phyloP scores from a whole-genome alignment of 2,888 invertebrate genomes.

The Scaptomyza reducta region DNA sequence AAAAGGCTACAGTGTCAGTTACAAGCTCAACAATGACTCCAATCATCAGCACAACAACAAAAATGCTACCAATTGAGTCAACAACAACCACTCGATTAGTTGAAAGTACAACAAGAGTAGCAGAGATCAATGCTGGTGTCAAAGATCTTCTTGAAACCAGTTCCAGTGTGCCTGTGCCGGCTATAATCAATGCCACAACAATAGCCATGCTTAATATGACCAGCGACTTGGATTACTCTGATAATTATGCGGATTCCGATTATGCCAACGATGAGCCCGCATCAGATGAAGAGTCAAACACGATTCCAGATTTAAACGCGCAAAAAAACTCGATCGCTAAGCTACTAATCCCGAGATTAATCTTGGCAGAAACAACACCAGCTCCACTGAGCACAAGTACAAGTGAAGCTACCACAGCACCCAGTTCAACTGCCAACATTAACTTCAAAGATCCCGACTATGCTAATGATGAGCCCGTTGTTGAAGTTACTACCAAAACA shows the following conservation, averaged over 20 bases:
- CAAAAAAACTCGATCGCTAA: conserved; percentile 41
- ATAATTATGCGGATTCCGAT: conserved; percentile 51
- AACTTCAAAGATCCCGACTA: conserved; percentile 29
- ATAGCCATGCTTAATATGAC: not conserved
- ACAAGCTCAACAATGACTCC: not conserved
- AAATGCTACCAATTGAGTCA: not conserved
- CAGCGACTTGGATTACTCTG: conserved; percentile 28
- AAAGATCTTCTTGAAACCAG: conserved; percentile 36
- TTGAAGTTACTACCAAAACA: conserved; percentile 3
- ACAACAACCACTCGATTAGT: not conserved
- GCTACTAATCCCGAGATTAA: conserved; percentile 36
- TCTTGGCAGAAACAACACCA: conserved; percentile 5
- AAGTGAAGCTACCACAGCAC: not conserved
- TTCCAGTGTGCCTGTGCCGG: conserved; percentile 32
- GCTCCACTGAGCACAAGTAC: conserved; percentile 4
- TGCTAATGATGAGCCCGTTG: conserved; percentile 32
- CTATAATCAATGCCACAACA: conserved; percentile 23
- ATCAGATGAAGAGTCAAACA: conserved; percentile 13
- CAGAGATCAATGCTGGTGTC: not conserved
- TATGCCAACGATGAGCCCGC: conserved; percentile 58
- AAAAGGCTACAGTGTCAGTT: not conserved
- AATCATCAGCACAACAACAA: conserved; percentile 2
- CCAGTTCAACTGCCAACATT: not conserved
- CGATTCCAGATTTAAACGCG: conserved; percentile 15
- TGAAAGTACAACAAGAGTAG: conserved; percentile 5